These are phyloP conservation scores for Hoplodrina blanda DNA, from an alignment of 2,888 invertebrate genomes.

Conservation along the genomic window DNA sequence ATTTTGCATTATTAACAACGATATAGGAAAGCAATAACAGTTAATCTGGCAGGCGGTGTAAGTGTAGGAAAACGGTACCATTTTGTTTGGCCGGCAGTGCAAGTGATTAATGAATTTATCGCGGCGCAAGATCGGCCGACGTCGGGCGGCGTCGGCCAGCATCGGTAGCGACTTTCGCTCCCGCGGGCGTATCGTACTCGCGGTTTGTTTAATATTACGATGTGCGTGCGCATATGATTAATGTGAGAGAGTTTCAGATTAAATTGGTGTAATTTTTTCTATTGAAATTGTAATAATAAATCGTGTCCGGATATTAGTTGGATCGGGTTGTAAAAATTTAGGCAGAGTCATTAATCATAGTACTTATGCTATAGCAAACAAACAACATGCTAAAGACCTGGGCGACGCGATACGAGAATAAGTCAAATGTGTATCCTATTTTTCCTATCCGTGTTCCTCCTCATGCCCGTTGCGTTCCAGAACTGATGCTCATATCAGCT, in stretches of 20 bases:
- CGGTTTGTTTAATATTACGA: slow-evolving; percentile 66
- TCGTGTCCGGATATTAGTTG: slow-evolving; percentile 33
- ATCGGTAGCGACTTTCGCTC: slow-evolving; percentile 80
- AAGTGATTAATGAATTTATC: slow-evolving; percentile 83
- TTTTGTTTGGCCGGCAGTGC: slow-evolving; percentile 63
- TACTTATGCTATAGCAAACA: slow-evolving; percentile 12
- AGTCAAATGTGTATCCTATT: not conserved
- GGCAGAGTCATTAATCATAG: slow-evolving; percentile 18
- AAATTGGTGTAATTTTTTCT: slow-evolving; percentile 49
- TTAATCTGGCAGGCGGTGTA: slow-evolving; percentile 57
- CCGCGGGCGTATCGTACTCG: slow-evolving; percentile 70
- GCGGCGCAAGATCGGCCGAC: slow-evolving; percentile 69
- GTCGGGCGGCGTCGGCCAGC: slow-evolving; percentile 60
- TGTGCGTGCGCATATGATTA: slow-evolving; percentile 63
- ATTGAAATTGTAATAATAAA: slow-evolving; percentile 45
- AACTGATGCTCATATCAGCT: no score
- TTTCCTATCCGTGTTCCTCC: no score
- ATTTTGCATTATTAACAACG: slow-evolving; percentile 57
- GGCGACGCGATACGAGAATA: not conserved
- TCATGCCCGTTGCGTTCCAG: no score
- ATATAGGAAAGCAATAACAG: slow-evolving; percentile 58
- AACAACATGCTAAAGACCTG: not conserved
- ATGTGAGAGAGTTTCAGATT: slow-evolving; percentile 54
- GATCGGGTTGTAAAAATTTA: slow-evolving; percentile 16
- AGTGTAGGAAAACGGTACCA: slow-evolving; percentile 55